A percentile compares a stretch with the other conserved stretches of the same genome.
Conservation (phyloP, 2,113 vertebrate species). For the Sebastes fasciatus region DNA sequence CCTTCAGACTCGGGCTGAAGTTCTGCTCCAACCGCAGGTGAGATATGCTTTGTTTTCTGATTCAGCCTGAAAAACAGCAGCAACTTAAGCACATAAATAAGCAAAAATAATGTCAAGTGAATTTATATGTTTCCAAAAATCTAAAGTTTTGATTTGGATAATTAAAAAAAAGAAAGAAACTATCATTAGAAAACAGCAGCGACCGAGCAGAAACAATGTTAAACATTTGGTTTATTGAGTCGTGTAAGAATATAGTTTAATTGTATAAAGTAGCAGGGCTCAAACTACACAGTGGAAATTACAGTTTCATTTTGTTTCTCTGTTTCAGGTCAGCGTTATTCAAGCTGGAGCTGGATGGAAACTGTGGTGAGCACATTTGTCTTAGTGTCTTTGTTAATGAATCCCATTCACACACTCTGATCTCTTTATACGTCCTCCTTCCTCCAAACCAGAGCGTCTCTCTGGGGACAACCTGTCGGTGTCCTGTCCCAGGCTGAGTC, state of each 20-base stretch:
- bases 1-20: conserved; percentile 85
- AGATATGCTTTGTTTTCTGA: not conserved
- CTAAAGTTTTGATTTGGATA: not conserved
- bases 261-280: not conserved
- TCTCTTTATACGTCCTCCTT: not conserved
- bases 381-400: not conserved
- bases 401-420: not conserved
- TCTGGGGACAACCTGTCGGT: conserved; percentile 76
- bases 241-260: not conserved
- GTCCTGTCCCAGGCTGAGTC: conserved; percentile 82
- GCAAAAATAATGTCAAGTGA: not conserved
- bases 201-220: not conserved
- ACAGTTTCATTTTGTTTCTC: not conserved
- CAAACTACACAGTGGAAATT: not conserved
- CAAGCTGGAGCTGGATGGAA: conserved; percentile 75
- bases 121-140: not conserved
- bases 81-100: not conserved
- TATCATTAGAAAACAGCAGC: not conserved
- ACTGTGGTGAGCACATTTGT: conserved; percentile 77
- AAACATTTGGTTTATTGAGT: not conserved
- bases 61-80: not conserved
- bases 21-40: conserved; percentile 87
- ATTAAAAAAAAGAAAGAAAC: not conserved
- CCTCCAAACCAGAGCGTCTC: conserved; percentile 72
- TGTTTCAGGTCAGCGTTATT: conserved; percentile 82